Conservation (phyloP, 2,113 vertebrate species). For the Panthera uncia region DNA sequence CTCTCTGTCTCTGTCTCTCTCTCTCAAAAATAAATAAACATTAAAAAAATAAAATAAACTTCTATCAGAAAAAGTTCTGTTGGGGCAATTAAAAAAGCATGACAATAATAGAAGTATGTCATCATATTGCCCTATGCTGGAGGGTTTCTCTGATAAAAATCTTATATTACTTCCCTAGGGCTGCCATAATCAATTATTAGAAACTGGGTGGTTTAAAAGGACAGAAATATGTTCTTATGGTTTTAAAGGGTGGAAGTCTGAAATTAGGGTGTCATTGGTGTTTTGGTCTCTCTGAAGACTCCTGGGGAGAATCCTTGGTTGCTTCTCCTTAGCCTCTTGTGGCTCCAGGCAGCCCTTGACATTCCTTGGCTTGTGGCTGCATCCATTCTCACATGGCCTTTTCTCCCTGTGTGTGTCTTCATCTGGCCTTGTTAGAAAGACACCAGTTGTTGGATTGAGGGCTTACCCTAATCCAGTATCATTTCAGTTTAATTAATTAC, state of each 20-base stretch:
- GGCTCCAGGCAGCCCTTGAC: fast-evolving
- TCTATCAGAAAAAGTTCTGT: too few species aligned
- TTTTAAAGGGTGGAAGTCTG: neutral
- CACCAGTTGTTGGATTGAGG: neutral
- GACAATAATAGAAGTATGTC: neutral
- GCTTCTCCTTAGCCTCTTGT: fast-evolving
- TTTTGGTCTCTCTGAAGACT: neutral
- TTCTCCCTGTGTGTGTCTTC: neutral
- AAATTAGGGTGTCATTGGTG: neutral
- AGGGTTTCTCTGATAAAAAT: neutral
- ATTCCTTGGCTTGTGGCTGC: neutral
- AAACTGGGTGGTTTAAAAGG: neutral
- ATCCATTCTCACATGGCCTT: neutral
- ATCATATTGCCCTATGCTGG: neutral
- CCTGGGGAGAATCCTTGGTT: neutral
- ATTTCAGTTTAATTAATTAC: neutral
- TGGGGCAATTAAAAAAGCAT: neutral
- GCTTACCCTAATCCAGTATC: neutral
- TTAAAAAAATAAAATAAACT: too few species aligned
- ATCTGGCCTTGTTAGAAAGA: neutral
- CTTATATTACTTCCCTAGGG: neutral
- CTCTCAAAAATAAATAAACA: too few species aligned
- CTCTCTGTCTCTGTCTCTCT: too few species aligned
- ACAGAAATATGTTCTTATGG: neutral
- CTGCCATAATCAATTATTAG: neutral